Conservation (phyloP, 2,888 invertebrate species). For the Brachylomia viminalis region DNA sequence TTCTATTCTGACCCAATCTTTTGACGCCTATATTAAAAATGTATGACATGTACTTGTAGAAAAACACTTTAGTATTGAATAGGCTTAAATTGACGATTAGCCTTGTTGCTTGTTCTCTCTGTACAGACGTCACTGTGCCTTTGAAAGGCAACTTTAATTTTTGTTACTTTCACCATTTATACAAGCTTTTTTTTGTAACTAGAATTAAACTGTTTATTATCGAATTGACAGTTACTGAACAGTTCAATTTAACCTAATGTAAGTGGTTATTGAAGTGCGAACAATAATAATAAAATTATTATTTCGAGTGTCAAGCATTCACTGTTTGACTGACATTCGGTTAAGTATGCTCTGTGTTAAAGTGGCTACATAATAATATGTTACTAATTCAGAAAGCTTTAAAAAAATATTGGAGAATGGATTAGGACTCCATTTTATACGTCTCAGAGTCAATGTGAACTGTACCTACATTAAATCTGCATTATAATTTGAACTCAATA, state of each 20-base stretch:
- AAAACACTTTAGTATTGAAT: slow-evolving; percentile 15
- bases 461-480: not conserved
- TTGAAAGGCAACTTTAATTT: slow-evolving; percentile 27
- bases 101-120: not conserved
- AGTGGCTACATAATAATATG: slow-evolving; percentile 29
- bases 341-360: slow-evolving; percentile 23
- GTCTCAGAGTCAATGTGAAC: not conserved
- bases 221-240: slow-evolving; percentile 44
- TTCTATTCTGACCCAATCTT: not conserved
- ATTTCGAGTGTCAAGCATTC: slow-evolving; percentile 27
- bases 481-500: not conserved
- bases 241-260: slow-evolving; percentile 44
- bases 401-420: slow-evolving; percentile 18
- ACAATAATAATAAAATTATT: slow-evolving; percentile 29
- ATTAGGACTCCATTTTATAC: not conserved
- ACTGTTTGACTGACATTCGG: slow-evolving; percentile 50
- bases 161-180: slow-evolving; percentile 36
- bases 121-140: not conserved
- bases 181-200: slow-evolving; percentile 2
- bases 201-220: slow-evolving; percentile 35
- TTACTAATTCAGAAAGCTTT: slow-evolving; percentile 13
- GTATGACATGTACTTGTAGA: not conserved
- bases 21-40: not conserved
- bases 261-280: slow-evolving; percentile 49
- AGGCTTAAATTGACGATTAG: slow-evolving; percentile 32